Conservation (phyloP, 2,888 invertebrate genomes). For the Drosophila koepferae region DNA sequence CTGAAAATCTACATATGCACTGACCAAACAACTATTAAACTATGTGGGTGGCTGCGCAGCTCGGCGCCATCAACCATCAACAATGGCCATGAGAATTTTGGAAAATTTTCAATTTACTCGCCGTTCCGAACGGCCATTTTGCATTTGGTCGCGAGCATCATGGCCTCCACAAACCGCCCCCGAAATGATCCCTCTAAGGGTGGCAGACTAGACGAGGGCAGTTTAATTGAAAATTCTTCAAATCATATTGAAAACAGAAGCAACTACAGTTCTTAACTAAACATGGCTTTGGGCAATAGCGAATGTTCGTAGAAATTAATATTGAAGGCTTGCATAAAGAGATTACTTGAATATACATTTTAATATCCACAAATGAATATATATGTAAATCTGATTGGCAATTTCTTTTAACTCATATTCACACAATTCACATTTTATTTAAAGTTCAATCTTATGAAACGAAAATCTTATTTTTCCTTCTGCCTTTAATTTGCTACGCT, state of each 20-base stretch:
- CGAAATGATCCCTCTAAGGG: slow-evolving; percentile 39
- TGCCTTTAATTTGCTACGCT: neutral
- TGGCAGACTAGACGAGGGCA: slow-evolving; percentile 25
- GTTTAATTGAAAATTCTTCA: slow-evolving; percentile 75
- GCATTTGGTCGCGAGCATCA: slow-evolving; percentile 59
- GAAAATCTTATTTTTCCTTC: neutral
- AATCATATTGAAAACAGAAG: slow-evolving; percentile 48
- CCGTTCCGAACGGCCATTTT: slow-evolving; percentile 66
- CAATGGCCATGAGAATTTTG: slow-evolving; percentile 51
- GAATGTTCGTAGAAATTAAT: neutral
- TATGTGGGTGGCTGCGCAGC: slow-evolving; percentile 49
- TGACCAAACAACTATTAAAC: slow-evolving; percentile 78
- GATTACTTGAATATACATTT: neutral
- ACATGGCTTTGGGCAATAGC: neutral
- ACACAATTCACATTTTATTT: neutral
- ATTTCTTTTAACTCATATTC: neutral
- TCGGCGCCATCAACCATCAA: slow-evolving; percentile 35
- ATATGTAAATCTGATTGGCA: neutral
- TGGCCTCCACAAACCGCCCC: slow-evolving; percentile 56
- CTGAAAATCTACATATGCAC: slow-evolving; percentile 80
- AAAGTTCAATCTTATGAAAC: neutral
- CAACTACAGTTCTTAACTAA: slow-evolving; percentile 13
- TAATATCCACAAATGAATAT: neutral
- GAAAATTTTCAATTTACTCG: slow-evolving; percentile 70
- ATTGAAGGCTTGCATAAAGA: neutral